Evolutionary conservation across 2,797 vertebrate species (phyloP).

Genomic region (Spea hammondii): DNA sequence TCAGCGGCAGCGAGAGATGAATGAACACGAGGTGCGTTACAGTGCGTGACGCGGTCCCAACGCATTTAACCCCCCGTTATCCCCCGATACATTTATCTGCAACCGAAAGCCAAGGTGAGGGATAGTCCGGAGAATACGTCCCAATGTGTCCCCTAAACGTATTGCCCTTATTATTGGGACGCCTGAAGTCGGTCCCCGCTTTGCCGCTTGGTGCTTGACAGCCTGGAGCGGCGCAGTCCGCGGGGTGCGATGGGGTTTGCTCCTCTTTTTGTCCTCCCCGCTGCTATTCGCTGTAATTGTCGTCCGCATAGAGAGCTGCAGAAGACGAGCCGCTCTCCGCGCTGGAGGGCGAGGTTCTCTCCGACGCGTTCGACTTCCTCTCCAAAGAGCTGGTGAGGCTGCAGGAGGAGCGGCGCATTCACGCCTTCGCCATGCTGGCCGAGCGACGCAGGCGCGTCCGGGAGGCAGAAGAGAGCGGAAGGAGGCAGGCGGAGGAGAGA

Average conservation of each 20-base stretch:
- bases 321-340: conserved; percentile 67
- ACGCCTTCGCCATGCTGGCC: conserved; percentile 82
- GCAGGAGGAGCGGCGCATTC: conserved; percentile 86
- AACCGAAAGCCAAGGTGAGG: not conserved
- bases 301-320: not conserved
- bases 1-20: conserved; percentile 69
- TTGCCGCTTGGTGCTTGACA: not conserved
- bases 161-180: not conserved
- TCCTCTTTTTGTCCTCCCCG: not conserved
- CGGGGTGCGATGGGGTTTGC: not conserved
- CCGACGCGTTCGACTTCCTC: conserved; percentile 79
- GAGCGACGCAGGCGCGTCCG: conserved; percentile 80
- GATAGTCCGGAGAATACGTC: too few species aligned
- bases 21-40: conserved; percentile 69
- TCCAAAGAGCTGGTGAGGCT: conserved; percentile 87
- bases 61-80: too few species aligned
- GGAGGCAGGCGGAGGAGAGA: conserved; percentile 81
- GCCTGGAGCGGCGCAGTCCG: not conserved
- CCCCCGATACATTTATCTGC: not conserved
- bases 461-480: conserved; percentile 89
- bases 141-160: not conserved
- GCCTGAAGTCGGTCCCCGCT: not conserved
- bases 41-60: too few species aligned
- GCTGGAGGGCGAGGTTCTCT: conserved; percentile 74
- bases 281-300: too few species aligned